Base-by-base conservation (phyloP, 2,113 vertebrate species). In the Mesocricetus auratus region DNA sequence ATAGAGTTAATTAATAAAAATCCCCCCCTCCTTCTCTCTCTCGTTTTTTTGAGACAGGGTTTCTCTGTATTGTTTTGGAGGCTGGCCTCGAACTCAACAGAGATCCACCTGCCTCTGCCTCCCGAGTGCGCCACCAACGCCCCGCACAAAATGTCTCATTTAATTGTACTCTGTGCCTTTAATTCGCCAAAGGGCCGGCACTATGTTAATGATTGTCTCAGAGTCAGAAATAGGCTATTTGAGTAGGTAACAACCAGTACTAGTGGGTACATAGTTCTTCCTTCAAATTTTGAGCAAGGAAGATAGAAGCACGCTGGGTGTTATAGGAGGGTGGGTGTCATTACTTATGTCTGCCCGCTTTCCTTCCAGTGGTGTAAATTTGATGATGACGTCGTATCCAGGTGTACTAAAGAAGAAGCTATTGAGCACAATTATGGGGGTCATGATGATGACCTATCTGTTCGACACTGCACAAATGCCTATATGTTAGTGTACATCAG, bases 401-500 rank as follows among this genome's bases (percentile, higher is more conserved):
- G 99, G 93, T 99, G 99, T 98, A 99, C 99, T 36, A 99, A 99
- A 97, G 99, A 99, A 97, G 99, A 99, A 97, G 99, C 99, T 21
- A 99, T 99, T 24, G 99, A 99, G 75, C 99, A 99, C 98, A 99
- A 99, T 98, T 99, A 99, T 0, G 99, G 99, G 0, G 99, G 99
- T 12, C 99, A 99, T 0, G 99, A 99, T 0, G 99, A 99, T 0
- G 99, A 99, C 98, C 98, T 99, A 31, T 99, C 99, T 0, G 99
- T 99, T 53, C 99, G 99, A 71, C 99, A 99, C 98, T 99, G 99
- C 98, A 99, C 99, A 2, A 99, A 99, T 0, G 99, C 99, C 0
- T 99, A 99, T 98, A 99, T 99, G 99, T 98, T 99, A 98, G 99
- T 99, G 64, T 99, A 99, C 98, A 99, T 99, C 98, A 99, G 99